phyloP scores from a whole-genome alignment of 2,113 vertebrate species.

The Anser cygnoides region DNA sequence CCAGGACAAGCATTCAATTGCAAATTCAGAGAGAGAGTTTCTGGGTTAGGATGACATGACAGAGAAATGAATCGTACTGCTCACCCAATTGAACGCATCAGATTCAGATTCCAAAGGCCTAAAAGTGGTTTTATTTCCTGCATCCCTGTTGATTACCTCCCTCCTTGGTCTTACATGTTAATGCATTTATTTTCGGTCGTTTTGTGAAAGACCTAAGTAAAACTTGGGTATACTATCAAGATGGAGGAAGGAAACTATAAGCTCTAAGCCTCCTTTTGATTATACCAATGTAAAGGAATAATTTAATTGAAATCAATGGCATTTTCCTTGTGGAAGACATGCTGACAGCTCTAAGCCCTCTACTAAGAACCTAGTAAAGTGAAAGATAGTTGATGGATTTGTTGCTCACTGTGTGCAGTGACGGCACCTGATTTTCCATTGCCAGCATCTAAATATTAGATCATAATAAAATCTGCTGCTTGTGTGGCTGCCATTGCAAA shows the following conservation, averaged over 20 bases:
- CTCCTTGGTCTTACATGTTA: background rate
- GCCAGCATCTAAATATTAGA: background rate
- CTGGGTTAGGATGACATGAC: background rate
- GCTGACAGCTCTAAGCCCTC: background rate
- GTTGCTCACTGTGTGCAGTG: background rate
- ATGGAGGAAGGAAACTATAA: background rate
- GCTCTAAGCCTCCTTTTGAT: background rate
- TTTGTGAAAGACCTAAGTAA: background rate
- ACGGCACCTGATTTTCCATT: background rate
- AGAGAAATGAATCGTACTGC: slow-evolving; percentile 14
- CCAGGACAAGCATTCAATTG: background rate
- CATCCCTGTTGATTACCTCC: background rate
- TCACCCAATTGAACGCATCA: background rate
- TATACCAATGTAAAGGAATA: background rate
- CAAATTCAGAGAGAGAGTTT: background rate
- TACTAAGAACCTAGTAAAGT: background rate
- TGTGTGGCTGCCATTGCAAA: background rate
- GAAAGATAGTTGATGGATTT: background rate
- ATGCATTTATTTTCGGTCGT: background rate
- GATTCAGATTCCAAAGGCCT: background rate
- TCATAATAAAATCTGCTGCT: background rate
- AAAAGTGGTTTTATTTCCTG: background rate
- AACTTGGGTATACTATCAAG: background rate
- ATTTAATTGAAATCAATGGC: background rate
- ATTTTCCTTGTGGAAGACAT: background rate